Evolutionary conservation across 2,113 vertebrate species (phyloP), one percentile per base, ranked within the genome.

Genomic region (Nannobrachium achirus): DNA sequence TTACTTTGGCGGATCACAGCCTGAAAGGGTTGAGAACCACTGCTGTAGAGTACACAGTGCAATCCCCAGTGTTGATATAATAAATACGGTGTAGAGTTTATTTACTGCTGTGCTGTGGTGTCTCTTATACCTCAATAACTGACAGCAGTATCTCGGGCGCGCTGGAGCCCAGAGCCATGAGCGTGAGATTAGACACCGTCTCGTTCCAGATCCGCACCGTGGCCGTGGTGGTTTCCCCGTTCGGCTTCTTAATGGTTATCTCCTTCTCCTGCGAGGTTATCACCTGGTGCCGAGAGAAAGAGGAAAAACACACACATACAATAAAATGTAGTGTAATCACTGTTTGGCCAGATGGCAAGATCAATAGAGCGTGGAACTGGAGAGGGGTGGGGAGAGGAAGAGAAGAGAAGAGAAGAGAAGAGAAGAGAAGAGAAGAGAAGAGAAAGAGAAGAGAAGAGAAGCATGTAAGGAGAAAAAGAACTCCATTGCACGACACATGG

Each of bases 201-300:
- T 95, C 94, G 8, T 95, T 95, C 94, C 94, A 95, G 77, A 95
- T 91, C 66, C 94, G 83, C 63, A 95, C 93, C 2, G 92, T 95
- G 49, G 93, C 90, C 0, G 92, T 94, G 14, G 89, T 91, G 48
- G 93, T 94, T 78, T 95, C 94, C 0, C 94, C 94, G 4, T 94
- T 94, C 0, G 93, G 74, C 56, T 75, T 86, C 71, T 93, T 93
- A 60, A 94, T 93, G 15, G 93, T 94, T 73, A 95, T 93, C 69
- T 93, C 92, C 48, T 93, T 93, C 70, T 95, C 94, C 75, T 94
- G 94, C 8, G 94, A 95, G 10, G 94, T 95, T 71, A 95, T 95
- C 60, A 95, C 94, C 89, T 95, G 87, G 16, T 6, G 38, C 1
- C 50, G 6, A 67, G 2, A 52, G 9, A 19, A 4, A 25, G 20